Conservation (phyloP, 35 echinoderm and acorn worm species). For the Ptychodera flava region DNA sequence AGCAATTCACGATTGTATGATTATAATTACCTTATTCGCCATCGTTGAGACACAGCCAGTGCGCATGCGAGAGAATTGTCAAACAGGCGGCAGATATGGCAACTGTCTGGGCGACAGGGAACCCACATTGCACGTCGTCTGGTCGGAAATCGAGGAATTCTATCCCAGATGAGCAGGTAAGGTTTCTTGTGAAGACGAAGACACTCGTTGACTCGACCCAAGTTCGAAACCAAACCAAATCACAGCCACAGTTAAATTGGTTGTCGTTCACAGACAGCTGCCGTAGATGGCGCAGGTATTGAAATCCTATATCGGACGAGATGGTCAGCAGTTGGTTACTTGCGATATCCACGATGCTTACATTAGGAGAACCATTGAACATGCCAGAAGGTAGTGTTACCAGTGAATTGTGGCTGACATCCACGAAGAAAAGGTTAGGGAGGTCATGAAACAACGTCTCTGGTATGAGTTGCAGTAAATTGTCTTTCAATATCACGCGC, state of each 20-base stretch:
- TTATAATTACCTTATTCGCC: background rate
- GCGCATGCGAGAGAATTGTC: background rate
- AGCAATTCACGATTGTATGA: no score
- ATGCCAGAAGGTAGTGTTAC: background rate
- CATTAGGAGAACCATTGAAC: background rate
- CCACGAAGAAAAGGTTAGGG: background rate
- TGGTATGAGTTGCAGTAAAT: background rate
- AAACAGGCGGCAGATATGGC: background rate
- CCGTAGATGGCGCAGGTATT: background rate
- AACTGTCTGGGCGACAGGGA: background rate
- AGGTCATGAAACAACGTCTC: background rate
- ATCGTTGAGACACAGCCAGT: background rate
- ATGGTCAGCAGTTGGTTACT: background rate
- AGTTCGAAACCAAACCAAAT: background rate
- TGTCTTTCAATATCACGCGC: background rate
- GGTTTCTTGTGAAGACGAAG: no score
- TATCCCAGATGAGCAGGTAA: background rate
- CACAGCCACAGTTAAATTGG: background rate
- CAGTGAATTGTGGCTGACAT: background rate
- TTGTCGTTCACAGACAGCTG: background rate
- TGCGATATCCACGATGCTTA: background rate
- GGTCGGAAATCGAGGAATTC: background rate
- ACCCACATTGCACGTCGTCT: background rate
- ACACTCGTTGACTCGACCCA: no score
- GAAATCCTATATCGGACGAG: background rate